Conservation (phyloP, 2,888 invertebrate genomes). For the Lagria hirta region DNA sequence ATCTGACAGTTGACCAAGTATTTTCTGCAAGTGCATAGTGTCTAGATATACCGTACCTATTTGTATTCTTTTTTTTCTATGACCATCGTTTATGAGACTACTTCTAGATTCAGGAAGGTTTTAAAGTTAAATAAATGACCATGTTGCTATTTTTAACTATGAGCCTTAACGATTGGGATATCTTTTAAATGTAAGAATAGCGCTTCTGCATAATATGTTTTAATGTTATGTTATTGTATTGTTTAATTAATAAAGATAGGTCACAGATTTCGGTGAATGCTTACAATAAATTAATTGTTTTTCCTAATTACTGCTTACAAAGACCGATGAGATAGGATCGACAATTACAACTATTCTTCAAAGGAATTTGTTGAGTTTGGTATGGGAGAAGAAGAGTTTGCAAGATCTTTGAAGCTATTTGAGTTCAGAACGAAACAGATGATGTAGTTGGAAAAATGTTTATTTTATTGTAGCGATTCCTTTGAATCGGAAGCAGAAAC, state of each 20-base stretch:
- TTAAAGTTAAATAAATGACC: no score
- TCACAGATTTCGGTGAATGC: constrained; percentile 15
- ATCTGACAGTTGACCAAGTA: no score
- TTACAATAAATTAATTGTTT: constrained; percentile 16
- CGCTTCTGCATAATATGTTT: not conserved
- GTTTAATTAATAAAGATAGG: no score
- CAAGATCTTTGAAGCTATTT: no score
- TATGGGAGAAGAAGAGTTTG: no score
- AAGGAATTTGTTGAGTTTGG: no score
- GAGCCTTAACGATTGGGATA: not conserved
- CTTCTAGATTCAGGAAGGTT: no score
- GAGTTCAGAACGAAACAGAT: not conserved
- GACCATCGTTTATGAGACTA: no score
- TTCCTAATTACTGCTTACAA: constrained; percentile 11
- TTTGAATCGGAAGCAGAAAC: constrained; percentile 6
- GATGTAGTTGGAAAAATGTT: constrained; percentile 10
- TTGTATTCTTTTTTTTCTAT: no score
- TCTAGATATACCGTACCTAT: no score
- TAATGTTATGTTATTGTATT: not conserved
- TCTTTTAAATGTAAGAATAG: not conserved
- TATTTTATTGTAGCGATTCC: constrained; percentile 17
- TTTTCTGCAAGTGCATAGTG: no score
- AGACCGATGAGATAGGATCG: constrained; percentile 1
- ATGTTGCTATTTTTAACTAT: constrained; percentile 1
- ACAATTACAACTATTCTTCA: no score